Base-by-base conservation (phyloP, 2,113 vertebrate species). In the Labeo catla region DNA sequence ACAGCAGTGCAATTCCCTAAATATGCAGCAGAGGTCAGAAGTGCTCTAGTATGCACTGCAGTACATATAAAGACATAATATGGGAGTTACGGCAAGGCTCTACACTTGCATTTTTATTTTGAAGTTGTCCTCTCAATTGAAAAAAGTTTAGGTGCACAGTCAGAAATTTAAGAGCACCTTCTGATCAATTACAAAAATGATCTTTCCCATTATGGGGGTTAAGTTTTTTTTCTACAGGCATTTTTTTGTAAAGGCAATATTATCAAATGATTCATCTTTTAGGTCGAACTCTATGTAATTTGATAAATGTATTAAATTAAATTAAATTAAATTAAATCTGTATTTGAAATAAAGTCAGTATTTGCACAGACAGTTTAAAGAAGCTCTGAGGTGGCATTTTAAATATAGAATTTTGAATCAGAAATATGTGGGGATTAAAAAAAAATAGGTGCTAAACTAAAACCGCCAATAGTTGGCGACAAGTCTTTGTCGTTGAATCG, bases 11-110 rank as follows among this genome's bases (percentile, higher is more conserved):
- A 12, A 28, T 86, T 86, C 79, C 16, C 50, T 47, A 61, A 61
- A 80, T 45, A 45, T 61, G 6, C 72, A 85, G 4, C 57, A 66
- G 54, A 85, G 73, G 74, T 78, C 84, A 78, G 73, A 36, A 43
- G 16, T 36, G 74, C 23, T 52, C 49, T 28, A 4, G 45, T 50
- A 11, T 50, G 23, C 50, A 36, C 76, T 54, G 15, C n/a, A 59
- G 10, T 59, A 4, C 45, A 34, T 66, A 0, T 39, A 2, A 1
- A 77, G 74, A 34, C 13, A 23, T 77, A 3, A 12, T 39, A 36
- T 78, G 49, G 0, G 15, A 19, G 76, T 6, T 45, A 19, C 36
- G 2, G 12, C 28, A 8, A 36, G 28, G 12, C 13, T 54, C 7
- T 36, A 34, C 23, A 5, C 36, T 28, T 28, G 11, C 43, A 4